Evolutionary conservation across 2,888 invertebrate genomes (phyloP).

Genomic region (Heliconius erato): DNA sequence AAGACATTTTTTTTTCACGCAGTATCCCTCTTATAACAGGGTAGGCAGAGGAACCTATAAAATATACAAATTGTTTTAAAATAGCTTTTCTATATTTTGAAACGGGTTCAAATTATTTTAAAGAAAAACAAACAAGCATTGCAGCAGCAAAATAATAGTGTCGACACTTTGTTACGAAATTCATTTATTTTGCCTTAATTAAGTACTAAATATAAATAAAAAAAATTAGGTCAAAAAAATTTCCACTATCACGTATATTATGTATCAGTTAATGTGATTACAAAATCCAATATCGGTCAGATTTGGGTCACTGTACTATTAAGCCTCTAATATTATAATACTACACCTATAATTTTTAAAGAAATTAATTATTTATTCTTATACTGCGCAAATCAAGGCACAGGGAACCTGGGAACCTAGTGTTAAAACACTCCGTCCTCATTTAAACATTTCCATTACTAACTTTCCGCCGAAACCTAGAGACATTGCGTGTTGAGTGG

Average conservation of each 20-base stretch:
- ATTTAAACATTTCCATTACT: not conserved
- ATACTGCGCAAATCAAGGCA: not conserved
- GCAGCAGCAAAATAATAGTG: not conserved
- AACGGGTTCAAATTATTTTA: too few species aligned
- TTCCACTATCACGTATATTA: not conserved
- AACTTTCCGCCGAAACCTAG: not conserved
- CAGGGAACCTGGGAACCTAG: not conserved
- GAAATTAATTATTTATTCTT: not conserved
- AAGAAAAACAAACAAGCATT: not conserved
- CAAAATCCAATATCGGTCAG: slow-evolving; percentile 33
- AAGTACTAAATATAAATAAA: slow-evolving; percentile 1
- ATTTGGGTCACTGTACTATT: slow-evolving; percentile 21
- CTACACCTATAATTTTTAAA: not conserved
- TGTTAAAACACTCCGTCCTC: not conserved
- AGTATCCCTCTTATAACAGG: not conserved
- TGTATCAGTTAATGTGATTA: slow-evolving; percentile 27
- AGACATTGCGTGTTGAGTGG: not conserved
- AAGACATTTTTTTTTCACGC: not conserved
- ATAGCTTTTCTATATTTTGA: too few species aligned
- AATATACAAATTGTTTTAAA: too few species aligned
- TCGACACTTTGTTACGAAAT: not conserved
- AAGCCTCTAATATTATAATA: not conserved
- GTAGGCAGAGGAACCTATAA: not conserved
- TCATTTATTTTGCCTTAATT: not conserved
- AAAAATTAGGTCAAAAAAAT: slow-evolving; percentile 2